Evolutionary conservation across 2,797 vertebrate species (phyloP).

Genomic region (Tokudaia muenninki): DNA sequence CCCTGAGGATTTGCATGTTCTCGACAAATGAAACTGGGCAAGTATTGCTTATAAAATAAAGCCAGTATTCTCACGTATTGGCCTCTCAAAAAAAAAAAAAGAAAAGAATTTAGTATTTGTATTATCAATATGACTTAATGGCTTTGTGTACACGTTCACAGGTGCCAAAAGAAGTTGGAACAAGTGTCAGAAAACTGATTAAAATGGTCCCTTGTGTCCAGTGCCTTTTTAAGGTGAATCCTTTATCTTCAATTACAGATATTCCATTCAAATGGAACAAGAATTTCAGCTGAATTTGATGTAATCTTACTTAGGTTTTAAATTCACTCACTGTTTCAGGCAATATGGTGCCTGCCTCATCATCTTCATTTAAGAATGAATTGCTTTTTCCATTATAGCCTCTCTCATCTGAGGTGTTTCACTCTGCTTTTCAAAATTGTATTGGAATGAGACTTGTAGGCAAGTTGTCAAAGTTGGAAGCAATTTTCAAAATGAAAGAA

Average conservation of each 20-base stretch:
- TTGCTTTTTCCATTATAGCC: conserved; percentile 79
- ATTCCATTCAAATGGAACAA: conserved; percentile 74
- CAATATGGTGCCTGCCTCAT: conserved; percentile 70
- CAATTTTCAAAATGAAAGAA: conserved; percentile 65
- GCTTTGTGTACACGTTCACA: conserved; percentile 38
- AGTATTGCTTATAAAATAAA: conserved; percentile 23
- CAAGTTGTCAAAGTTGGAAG: conserved; percentile 77
- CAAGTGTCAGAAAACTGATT: conserved; percentile 60
- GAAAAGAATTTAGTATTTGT: neutral
- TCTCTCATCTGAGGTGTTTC: conserved; percentile 71
- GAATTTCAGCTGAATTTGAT: conserved; percentile 71
- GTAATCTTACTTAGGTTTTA: conserved; percentile 73
- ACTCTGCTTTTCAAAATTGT: conserved; percentile 76
- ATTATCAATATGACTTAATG: conserved; percentile 51
- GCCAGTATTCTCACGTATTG: neutral
- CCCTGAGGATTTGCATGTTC: neutral
- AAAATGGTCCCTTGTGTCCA: conserved; percentile 29
- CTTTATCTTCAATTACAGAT: conserved; percentile 67
- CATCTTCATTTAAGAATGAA: conserved; percentile 81
- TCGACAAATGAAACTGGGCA: neutral
- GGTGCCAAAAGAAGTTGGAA: conserved; percentile 47
- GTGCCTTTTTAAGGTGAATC: conserved; percentile 35
- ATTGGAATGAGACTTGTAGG: conserved; percentile 70
- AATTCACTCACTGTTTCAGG: conserved; percentile 72
- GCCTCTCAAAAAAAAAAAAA: neutral